Evolutionary conservation across 2,888 invertebrate genomes (phyloP).

Genomic region (Chalcosyrphus nemorum): DNA sequence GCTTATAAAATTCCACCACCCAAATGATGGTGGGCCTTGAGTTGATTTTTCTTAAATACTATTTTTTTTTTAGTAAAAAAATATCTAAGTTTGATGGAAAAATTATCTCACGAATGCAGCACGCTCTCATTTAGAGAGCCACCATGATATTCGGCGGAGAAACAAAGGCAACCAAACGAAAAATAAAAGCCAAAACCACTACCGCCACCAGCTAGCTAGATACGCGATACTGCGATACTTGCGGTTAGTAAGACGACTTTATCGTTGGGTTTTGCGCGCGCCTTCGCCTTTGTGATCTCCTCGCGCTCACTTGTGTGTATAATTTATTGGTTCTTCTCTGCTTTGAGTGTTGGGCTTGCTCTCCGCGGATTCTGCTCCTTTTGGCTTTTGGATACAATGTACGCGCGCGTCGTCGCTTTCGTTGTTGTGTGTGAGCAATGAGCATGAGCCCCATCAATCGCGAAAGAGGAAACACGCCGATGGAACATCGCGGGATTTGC

Average conservation of each 20-base stretch:
- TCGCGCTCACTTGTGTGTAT: slow-evolving; percentile 11
- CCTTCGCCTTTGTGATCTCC: slow-evolving; percentile 64
- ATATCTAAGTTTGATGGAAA: not conserved
- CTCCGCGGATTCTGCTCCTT: slow-evolving; percentile 57
- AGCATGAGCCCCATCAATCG: slow-evolving; percentile 3
- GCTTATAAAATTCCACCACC: not conserved
- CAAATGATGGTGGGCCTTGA: not conserved
- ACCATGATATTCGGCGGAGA: not conserved
- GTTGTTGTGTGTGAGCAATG: slow-evolving; percentile 23
- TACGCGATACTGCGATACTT: slow-evolving; percentile 27
- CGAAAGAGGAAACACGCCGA: slow-evolving; percentile 28
- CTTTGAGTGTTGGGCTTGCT: slow-evolving; percentile 27
- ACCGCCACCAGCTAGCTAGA: slow-evolving; percentile 6
- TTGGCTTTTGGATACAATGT: slow-evolving; percentile 28
- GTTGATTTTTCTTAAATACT: not conserved
- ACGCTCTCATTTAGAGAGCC: not conserved
- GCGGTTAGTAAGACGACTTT: slow-evolving; percentile 32
- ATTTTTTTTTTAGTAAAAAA: not conserved
- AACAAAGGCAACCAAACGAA: slow-evolving; percentile 18
- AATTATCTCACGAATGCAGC: not conserved
- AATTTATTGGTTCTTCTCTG: slow-evolving; percentile 29
- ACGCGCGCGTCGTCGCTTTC: slow-evolving; percentile 35
- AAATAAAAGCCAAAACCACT: slow-evolving; percentile 35
- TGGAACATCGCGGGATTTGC: slow-evolving; percentile 40
- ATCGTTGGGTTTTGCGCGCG: slow-evolving; percentile 55